Percentiles rank a stretch among this genome's conserved stretches.
phyloP scores from a whole-genome alignment of 2,888 invertebrate genomes.

The Pandemis cinnamomeana region DNA sequence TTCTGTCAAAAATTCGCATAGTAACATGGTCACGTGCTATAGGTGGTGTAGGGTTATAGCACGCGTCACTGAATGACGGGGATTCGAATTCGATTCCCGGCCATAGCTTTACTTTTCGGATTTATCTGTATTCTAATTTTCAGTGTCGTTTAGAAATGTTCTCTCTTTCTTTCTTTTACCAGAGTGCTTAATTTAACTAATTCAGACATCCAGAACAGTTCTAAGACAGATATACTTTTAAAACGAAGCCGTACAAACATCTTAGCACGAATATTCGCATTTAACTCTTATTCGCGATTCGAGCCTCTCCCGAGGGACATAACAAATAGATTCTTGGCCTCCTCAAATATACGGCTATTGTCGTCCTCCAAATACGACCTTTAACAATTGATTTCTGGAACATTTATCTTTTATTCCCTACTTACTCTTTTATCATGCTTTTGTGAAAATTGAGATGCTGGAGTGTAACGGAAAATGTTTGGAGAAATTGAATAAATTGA shows the following conservation, averaged over 20 bases:
- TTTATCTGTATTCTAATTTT: too few species aligned
- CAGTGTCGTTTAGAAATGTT: too few species aligned
- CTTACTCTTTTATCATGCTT: constrained; percentile 19
- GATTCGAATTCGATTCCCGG: too few species aligned
- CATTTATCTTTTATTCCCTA: constrained; percentile 27
- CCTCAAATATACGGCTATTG: constrained; percentile 16
- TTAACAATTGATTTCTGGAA: constrained; percentile 20
- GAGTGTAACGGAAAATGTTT: neutral
- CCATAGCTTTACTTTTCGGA: too few species aligned
- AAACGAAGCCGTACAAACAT: neutral
- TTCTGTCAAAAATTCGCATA: too few species aligned
- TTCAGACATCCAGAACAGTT: too few species aligned
- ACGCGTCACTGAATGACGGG: too few species aligned
- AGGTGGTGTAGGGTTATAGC: too few species aligned
- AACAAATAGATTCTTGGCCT: constrained; percentile 17
- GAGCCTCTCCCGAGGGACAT: constrained; percentile 15
- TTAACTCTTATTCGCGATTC: constrained; percentile 20
- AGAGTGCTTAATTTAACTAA: too few species aligned
- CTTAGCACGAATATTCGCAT: constrained; percentile 14
- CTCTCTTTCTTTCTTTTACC: too few species aligned
- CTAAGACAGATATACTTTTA: too few species aligned
- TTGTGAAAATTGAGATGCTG: constrained; percentile 8
- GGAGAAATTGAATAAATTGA: neutral
- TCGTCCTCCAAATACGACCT: constrained; percentile 26
- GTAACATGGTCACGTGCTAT: too few species aligned